Base-by-base conservation (phyloP, 2,113 vertebrate genomes). In the Bos javanicus region DNA sequence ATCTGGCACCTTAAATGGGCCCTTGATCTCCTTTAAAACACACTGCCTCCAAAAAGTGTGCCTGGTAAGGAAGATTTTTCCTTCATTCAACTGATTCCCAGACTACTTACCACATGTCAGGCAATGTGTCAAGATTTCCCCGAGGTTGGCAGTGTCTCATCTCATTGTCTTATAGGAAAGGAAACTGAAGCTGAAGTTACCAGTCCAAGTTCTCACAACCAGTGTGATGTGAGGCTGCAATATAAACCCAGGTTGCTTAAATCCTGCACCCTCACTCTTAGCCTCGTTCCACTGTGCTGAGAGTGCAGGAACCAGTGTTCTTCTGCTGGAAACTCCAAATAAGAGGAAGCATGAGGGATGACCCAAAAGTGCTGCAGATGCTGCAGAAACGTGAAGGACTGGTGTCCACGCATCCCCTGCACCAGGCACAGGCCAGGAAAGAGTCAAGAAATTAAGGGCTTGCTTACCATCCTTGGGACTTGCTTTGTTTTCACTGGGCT, bases 391-490 rank as follows among this genome's bases (percentile, higher is more conserved):
- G 19, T 14, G 36, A 30, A 12, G 11, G 76, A 7, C 90, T 50
- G 30, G 19, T 5, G 15, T 9, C 57, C 33, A 21, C 43, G 0
- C 26, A 82, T 39, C 7, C 52, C 64, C 10, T 26, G 13, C 19
- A 17, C 48, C 52, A 67, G 54, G 48, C 59, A n/a, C 13, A 19
- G 13, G 36, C 36, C 54, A 36, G 39, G n/a, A 23, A 56, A 28
- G 26, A 6, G 21, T 7, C n/a, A 15, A 56, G 92, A 90, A 48
- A 36, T 33, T 2, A 1, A 82, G 30, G 33, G 3, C 11, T 48
- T 46, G 76, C 98, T 99, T 98, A 99, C 98, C 98, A 0, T 98
- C 97, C 94, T 97, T 98, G 81, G 97, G 91, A 91, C 93, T 98
- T 83, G 67, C 96, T 98, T 96, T 97, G 83, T 95, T 94, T 97